Conservation (phyloP, 2,797 vertebrate species). For the Dermochelys coriacea region DNA sequence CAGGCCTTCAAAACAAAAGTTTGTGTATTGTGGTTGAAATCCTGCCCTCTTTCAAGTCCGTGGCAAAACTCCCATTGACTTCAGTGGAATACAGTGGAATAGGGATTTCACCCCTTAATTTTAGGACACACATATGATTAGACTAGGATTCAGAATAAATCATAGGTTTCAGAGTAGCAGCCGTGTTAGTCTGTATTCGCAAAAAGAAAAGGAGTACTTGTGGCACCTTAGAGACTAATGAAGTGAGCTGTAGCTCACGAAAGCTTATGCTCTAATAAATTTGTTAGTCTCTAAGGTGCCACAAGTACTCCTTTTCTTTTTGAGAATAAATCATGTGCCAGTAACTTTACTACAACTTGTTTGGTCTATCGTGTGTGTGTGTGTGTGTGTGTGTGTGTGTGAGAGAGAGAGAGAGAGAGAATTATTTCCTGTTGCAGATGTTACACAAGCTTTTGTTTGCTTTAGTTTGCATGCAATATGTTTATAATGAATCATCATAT, state of each 20-base stretch:
- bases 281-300: no score
- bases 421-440: background rate
- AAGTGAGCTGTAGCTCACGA: no score
- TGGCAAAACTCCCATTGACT: slow-evolving; percentile 20
- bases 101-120: background rate
- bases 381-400: background rate
- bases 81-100: slow-evolving; percentile 9
- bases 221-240: no score
- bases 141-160: background rate
- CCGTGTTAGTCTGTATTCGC: no score
- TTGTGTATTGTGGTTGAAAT: slow-evolving; percentile 48
- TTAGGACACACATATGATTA: background rate
- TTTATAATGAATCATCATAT: slow-evolving; percentile 59
- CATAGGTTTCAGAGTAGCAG: no score
- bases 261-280: no score
- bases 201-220: no score
- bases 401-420: background rate
- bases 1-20: slow-evolving; percentile 54
- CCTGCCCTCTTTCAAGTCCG: background rate
- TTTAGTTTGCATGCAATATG: background rate
- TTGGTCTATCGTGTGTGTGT: background rate
- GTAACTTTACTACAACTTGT: background rate
- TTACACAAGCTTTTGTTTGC: background rate
- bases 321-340: background rate
- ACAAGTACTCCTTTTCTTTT: no score